Base-by-base conservation (phyloP, 1,140 invertebrate species). In the Tenebrio molitor region DNA sequence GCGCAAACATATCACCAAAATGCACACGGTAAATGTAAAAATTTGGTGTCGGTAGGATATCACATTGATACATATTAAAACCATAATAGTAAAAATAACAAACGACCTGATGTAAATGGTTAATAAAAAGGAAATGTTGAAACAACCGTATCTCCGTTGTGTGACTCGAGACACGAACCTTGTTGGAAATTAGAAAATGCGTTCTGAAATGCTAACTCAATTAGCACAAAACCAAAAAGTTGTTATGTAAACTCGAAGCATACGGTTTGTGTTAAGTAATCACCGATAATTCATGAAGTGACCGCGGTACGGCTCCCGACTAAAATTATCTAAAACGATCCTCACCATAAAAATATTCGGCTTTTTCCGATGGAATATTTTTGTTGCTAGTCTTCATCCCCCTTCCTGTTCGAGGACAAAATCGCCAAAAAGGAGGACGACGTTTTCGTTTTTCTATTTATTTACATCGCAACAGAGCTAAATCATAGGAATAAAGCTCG, bases 1-100 rank as follows among this genome's bases (percentile, higher is more conserved):
- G 71, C 64, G 71, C 71, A 50, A 53, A 72, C 63, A 34, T 50
- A 53, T 62, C 42, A 44, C 58, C 25, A 72, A 72, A 53, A 67
- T 72, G 58, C 44, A 72, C 44, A 67, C 58, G 67, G 44, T 67
- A 66, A 66, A 72, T 44, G 36, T 64, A 63, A 71, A 71, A 71
- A 64, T 72, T 72, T 72, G 71, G 71, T 72, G 71, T 72, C 64
- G 58, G 44, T 46, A 68, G 39, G 25, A 66, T 72, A 72, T 72
- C 71, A 72, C 71, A 65, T 67, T 36, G 19, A 71, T 39, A 71
- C 44, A 70, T 21, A 42, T 41, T 19, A 42, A 46, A 21, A 66
- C 23, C 42, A 66, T 29, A 66, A 66, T 42, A n/a, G 15, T 19
- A 23, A n/a, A 8, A 15, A 23, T 50, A 41, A 65, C 29, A 39